These are phyloP conservation scores for Mamestra configurata DNA, from an alignment of 1,140 invertebrate genomes.

Conservation along the genomic window DNA sequence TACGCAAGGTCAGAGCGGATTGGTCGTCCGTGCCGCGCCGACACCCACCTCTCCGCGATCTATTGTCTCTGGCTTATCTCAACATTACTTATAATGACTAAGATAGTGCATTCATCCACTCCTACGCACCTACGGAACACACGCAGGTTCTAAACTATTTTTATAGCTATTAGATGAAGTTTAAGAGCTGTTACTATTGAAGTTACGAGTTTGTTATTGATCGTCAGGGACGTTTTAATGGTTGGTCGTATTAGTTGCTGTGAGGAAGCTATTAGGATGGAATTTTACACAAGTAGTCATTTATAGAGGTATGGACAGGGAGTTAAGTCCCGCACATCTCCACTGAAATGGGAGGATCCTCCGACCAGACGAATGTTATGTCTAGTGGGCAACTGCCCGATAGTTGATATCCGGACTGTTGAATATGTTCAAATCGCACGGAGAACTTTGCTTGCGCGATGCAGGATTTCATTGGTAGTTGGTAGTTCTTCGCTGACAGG, in stretches of 20 bases:
- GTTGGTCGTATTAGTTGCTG: not conserved
- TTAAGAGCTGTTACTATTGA: constrained; percentile 54
- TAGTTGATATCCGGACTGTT: no score
- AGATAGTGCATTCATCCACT: constrained; percentile 69
- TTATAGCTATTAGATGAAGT: constrained; percentile 58
- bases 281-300: no score
- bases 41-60: constrained; percentile 66
- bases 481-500: no score
- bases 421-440: no score
- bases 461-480: no score
- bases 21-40: constrained; percentile 61
- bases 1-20: constrained; percentile 37
- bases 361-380: no score
- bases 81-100: constrained; percentile 80
- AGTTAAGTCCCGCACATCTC: no score
- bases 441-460: no score
- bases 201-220: constrained; percentile 13
- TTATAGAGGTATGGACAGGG: no score
- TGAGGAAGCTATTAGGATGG: not conserved
- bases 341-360: no score
- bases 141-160: constrained; percentile 55
- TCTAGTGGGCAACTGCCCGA: no score
- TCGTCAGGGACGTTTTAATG: not conserved
- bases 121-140: constrained; percentile 63
- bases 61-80: constrained; percentile 79